Conservation (phyloP, 2,797 vertebrate species). For the Choloepus didactylus region DNA sequence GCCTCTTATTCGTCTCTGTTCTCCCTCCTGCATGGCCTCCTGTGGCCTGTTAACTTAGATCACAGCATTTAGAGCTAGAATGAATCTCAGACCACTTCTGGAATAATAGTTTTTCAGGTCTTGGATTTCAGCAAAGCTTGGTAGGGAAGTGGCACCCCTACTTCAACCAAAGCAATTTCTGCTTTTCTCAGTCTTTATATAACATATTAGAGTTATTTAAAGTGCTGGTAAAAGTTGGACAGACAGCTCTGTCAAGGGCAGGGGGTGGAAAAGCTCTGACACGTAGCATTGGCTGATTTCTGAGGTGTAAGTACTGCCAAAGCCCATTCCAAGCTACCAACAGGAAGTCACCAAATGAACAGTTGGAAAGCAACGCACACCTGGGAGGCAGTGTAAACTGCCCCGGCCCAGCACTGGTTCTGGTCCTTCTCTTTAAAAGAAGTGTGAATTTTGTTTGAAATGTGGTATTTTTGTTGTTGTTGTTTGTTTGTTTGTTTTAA, state of each 20-base stretch:
- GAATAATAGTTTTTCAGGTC: background rate
- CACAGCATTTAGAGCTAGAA: background rate
- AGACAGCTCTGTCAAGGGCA: background rate
- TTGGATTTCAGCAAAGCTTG: background rate
- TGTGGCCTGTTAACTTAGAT: background rate
- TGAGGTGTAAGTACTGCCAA: background rate
- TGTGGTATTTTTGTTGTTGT: too few species aligned
- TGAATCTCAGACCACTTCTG: background rate
- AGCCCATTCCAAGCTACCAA: background rate
- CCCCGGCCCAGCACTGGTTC: background rate
- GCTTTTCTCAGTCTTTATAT: background rate
- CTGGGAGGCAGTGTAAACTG: background rate
- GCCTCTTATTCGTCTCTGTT: background rate
- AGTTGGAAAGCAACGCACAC: background rate
- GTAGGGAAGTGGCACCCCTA: too few species aligned
- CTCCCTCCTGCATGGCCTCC: fast-evolving
- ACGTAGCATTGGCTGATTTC: background rate
- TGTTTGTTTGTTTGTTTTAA: too few species aligned
- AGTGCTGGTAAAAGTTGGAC: background rate
- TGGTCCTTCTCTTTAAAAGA: background rate
- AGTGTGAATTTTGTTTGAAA: background rate
- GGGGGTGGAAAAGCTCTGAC: background rate
- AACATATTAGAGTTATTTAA: background rate
- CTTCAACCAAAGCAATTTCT: background rate
- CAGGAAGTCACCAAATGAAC: background rate